phyloP scores from a whole-genome alignment of 2,888 invertebrate species.

The Xylophagus ater region DNA sequence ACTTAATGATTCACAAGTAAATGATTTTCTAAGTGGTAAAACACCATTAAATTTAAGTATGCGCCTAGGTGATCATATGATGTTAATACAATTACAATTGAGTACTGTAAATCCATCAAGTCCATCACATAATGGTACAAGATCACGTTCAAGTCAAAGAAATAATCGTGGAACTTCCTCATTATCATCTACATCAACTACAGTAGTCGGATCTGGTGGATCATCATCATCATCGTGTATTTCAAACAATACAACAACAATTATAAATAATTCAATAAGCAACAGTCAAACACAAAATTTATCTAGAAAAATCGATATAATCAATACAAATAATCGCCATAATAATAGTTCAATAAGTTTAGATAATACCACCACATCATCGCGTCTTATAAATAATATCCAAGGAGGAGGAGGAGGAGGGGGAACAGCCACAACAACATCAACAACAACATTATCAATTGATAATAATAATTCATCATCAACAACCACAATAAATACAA shows the following conservation, averaged over 20 bases:
- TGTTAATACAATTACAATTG: slow-evolving; percentile 89
- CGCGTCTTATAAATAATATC: no score
- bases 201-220: background rate
- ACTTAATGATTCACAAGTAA: slow-evolving; percentile 87
- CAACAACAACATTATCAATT: slow-evolving; percentile 11
- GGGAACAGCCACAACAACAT: no score
- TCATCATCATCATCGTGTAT: no score
- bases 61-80: slow-evolving; percentile 94
- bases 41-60: slow-evolving; percentile 89
- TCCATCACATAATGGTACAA: slow-evolving; percentile 20
- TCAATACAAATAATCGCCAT: slow-evolving; percentile 10
- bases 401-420: no score
- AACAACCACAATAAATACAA: slow-evolving; percentile 12
- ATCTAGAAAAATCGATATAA: no score
- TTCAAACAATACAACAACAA: no score
- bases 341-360: slow-evolving; percentile 6
- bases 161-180: slow-evolving; percentile 18
- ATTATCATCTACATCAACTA: slow-evolving; percentile 1
- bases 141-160: slow-evolving; percentile 20
- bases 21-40: slow-evolving; percentile 90
- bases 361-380: slow-evolving; percentile 8
- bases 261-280: no score
- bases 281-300: no score
- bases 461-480: slow-evolving; percentile 11
- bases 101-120: slow-evolving; percentile 67